phyloP scores from a whole-genome alignment of 2,113 vertebrate genomes.

The Hucho hucho region DNA sequence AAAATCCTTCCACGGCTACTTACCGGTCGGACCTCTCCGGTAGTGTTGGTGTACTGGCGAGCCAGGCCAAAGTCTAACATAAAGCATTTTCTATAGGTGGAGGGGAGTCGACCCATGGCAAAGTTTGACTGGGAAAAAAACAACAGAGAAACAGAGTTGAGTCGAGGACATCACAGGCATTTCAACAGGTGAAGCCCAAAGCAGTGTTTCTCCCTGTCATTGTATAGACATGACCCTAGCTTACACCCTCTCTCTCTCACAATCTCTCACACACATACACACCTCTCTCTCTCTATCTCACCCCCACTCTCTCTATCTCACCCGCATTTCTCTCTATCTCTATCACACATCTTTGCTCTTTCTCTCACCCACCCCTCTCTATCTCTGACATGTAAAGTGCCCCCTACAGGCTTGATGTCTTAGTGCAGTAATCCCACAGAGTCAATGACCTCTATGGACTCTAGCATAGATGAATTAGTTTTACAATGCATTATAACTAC shows the following conservation, averaged over 20 bases:
- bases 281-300: too few relatives aligned
- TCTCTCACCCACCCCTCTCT: too few relatives aligned
- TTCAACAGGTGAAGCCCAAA: neutral
- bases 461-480: slow-evolving; percentile 68
- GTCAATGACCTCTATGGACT: slow-evolving; percentile 89
- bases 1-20: slow-evolving; percentile 51
- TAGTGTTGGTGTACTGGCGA: slow-evolving; percentile 97
- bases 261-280: too few relatives aligned
- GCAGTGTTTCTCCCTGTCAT: neutral
- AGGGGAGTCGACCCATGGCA: slow-evolving; percentile 96
- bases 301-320: too few relatives aligned
- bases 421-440: slow-evolving; percentile 87
- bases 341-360: too few relatives aligned
- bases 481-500: too few relatives aligned
- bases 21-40: slow-evolving; percentile 93
- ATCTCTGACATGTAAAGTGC: too few relatives aligned
- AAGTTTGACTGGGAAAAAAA: slow-evolving; percentile 87
- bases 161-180: neutral
- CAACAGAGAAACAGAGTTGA: neutral
- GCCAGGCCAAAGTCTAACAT: slow-evolving; percentile 98
- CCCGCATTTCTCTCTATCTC: too few relatives aligned
- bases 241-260: too few relatives aligned
- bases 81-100: slow-evolving; percentile 96
- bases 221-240: too few relatives aligned
- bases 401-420: slow-evolving; percentile 85